Evolutionary conservation across 2,888 invertebrate genomes (phyloP).

Genomic region (Brenthis hecate): DNA sequence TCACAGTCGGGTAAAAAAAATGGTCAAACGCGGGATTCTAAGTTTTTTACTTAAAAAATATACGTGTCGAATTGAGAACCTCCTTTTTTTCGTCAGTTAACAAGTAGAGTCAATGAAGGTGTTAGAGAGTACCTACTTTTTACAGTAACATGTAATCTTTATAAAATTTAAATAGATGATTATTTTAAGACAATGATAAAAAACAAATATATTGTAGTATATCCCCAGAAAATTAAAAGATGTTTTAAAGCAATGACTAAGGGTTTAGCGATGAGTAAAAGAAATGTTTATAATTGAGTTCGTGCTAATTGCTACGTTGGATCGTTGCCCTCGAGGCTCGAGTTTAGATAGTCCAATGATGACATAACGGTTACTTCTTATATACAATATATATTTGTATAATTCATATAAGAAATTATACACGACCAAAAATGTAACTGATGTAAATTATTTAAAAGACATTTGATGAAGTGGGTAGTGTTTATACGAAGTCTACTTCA

Average conservation of each 20-base stretch:
- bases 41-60: no score
- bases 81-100: no score
- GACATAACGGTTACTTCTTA: conserved; percentile 16
- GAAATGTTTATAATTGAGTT: conserved; percentile 41
- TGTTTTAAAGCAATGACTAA: conserved; percentile 33
- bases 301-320: conserved; percentile 33
- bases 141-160: no score
- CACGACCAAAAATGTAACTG: no score
- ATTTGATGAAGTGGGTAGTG: no score
- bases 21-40: no score
- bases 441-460: not conserved
- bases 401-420: not conserved
- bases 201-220: not conserved
- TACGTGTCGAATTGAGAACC: no score
- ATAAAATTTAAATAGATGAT: not conserved
- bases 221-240: not conserved
- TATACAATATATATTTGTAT: conserved; percentile 4
- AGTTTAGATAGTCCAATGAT: conserved; percentile 15
- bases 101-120: no score
- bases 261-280: conserved; percentile 37
- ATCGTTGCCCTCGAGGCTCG: conserved; percentile 26
- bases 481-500: no score
- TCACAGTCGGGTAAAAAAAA: no score
- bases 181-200: not conserved
- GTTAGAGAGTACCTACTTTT: no score